phyloP scores from a whole-genome alignment of 2,113 vertebrate genomes.

The Onychostoma macrolepis region DNA sequence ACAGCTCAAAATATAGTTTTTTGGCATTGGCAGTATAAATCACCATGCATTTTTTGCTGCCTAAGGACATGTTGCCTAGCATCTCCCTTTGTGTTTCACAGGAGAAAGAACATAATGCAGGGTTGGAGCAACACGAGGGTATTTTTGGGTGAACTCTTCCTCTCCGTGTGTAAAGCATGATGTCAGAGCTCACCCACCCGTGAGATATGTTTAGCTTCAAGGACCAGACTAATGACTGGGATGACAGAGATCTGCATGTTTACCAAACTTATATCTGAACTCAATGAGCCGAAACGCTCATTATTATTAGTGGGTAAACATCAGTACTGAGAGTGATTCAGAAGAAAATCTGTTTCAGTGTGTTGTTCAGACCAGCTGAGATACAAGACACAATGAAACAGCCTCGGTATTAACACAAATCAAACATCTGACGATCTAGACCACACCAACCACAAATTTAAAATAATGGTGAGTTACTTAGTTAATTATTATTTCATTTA shows the following conservation, averaged over 20 bases:
- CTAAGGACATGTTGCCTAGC: neutral
- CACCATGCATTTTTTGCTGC: neutral
- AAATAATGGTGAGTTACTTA: neutral
- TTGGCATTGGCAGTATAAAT: neutral
- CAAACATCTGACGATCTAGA: neutral
- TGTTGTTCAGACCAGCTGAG: neutral
- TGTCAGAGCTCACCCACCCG: slow-evolving; percentile 1
- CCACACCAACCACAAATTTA: neutral
- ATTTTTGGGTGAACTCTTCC: slow-evolving; percentile 4
- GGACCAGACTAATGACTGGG: neutral
- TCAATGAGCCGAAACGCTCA: neutral
- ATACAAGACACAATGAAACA: neutral
- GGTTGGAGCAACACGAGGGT: neutral
- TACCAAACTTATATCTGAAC: neutral
- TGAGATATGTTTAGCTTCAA: slow-evolving; percentile 15
- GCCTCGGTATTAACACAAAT: neutral
- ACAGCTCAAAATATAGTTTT: neutral
- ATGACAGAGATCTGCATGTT: slow-evolving; percentile 18
- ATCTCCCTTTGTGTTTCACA: neutral
- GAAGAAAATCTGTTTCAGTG: neutral
- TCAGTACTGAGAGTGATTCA: neutral
- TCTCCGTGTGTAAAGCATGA: neutral
- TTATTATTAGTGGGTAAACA: neutral
- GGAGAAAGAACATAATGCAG: neutral
- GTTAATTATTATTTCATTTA: neutral